Base-by-base conservation (phyloP, 2,113 vertebrate species). In the Hypocryptadius cinnamomeus region DNA sequence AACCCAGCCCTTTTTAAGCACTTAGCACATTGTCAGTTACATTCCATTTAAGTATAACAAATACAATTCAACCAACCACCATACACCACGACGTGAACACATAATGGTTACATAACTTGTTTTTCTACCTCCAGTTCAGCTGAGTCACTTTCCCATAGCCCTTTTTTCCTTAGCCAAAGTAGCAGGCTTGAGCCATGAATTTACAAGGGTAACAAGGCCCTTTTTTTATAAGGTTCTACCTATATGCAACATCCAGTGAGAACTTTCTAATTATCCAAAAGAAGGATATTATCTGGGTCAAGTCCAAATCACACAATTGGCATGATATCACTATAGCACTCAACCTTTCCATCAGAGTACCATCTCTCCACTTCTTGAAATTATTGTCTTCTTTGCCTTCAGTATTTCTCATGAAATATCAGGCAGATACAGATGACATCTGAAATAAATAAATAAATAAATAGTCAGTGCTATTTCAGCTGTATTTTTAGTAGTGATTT, bases 251-350 rank as follows among this genome's bases (percentile, higher is more conserved):
- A 44, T 30, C 39, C 20, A 59, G 27, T 68, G 56, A 61, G 21
- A 93, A 81, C n/a, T 82, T 87, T 50, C 37, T 91, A 91, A 92
- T 92, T 93, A 86, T 89, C n/a, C 48, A 65, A 61, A 51, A 54
- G 47, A 31, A 85, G 31, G 27, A 70, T 64, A 88, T 90, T 91
- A 90, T 82, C 17, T 73, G 73, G 71, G 64, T 89, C 81, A 95
- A 69, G 74, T 80, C 68, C 47, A 72, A 94, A 71, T 89, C 74
- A 79, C 44, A 53, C 25, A 79, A 69, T 35, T 64, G 78, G 9
- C 11, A 45, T 77, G 47, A 31, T 59, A 78, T 42, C 53, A 39
- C 56, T 83, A 13, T 4, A 71, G 6, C 28, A 82, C 66, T 74
- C 48, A 74, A 11, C 3, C 5, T 65, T 33, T 37, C 30, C 16